A percentile compares a stretch with the other conserved stretches of the same genome.
phyloP scores from a whole-genome alignment of 2,888 invertebrate genomes.

The Branchellion lobata region DNA sequence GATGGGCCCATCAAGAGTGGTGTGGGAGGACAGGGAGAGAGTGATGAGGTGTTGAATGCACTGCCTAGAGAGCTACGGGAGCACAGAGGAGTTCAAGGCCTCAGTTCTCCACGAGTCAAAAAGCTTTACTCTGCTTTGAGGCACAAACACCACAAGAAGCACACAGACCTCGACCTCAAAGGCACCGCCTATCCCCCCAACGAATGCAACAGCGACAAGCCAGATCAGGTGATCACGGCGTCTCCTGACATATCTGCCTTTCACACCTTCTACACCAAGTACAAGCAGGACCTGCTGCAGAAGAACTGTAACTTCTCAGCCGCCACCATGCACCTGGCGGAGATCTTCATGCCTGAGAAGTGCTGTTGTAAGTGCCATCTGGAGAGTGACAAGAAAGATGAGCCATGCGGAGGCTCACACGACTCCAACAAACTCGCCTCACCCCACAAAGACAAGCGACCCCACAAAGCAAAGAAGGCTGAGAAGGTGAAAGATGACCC shows the following conservation, averaged over 20 bases:
- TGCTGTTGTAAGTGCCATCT: conserved; percentile 40
- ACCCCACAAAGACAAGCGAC: conserved; percentile 21
- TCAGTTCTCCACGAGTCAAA: conserved; percentile 31
- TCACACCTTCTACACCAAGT: conserved; percentile 34
- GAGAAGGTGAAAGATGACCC: not conserved
- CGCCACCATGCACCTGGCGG: not conserved
- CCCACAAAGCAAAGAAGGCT: not conserved
- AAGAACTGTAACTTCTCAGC: not conserved
- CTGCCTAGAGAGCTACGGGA: conserved; percentile 11
- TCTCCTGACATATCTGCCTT: conserved; percentile 39
- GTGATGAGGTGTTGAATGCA: not conserved
- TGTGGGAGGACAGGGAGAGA: not conserved
- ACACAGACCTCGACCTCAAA: not conserved
- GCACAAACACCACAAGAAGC: conserved; percentile 28
- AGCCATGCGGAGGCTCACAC: not conserved
- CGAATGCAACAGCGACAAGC: not conserved
- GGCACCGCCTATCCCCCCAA: not conserved
- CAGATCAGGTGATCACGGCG: conserved; percentile 5
- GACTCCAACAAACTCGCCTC: conserved; percentile 15
- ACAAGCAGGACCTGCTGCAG: conserved; percentile 38
- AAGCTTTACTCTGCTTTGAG: conserved; percentile 35
- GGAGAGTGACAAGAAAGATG: not conserved
- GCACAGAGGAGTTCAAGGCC: conserved; percentile 12
- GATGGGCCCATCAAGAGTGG: conserved; percentile 39
- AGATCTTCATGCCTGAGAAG: conserved; percentile 25